A percentile compares a stretch with the other conserved stretches of the same genome.
Evolutionary conservation across 2,113 vertebrate species (phyloP).

Genomic region (Urocolius indicus): DNA sequence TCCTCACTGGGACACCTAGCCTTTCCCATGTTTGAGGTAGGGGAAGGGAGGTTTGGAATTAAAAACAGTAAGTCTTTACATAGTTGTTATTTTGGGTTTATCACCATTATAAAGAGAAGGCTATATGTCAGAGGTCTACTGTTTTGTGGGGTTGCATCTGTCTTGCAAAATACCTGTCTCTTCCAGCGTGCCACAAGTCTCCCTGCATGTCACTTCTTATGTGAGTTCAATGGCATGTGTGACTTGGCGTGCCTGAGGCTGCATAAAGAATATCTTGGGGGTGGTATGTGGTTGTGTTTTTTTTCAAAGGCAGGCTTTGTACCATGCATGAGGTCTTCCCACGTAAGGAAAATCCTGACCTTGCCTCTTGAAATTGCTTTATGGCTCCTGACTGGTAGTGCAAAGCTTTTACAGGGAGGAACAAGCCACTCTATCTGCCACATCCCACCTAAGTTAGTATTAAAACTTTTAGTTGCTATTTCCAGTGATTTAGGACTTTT

Average conservation of each 20-base stretch:
- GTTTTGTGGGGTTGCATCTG: background rate
- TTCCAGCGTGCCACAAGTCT: background rate
- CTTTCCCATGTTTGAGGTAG: background rate
- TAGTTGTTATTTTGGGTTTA: background rate
- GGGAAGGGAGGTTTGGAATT: background rate
- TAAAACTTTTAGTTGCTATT: constrained; percentile 24
- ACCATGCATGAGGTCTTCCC: background rate
- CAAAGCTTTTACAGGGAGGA: background rate
- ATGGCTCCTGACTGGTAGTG: background rate
- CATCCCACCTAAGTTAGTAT: background rate
- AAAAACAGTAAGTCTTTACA: background rate
- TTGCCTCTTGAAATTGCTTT: background rate
- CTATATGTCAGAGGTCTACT: background rate
- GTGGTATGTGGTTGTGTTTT: background rate
- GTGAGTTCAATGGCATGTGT: background rate
- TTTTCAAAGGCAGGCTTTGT: background rate
- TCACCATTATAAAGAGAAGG: background rate
- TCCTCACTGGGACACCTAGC: background rate
- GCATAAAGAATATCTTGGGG: background rate
- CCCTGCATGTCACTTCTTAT: background rate
- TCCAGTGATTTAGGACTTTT: background rate
- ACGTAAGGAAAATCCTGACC: background rate
- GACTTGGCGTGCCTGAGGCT: background rate
- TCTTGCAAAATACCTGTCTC: background rate
- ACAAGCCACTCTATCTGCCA: background rate